Evolutionary conservation across 2,113 vertebrate genomes (phyloP).

Genomic region (Mesocricetus auratus): DNA sequence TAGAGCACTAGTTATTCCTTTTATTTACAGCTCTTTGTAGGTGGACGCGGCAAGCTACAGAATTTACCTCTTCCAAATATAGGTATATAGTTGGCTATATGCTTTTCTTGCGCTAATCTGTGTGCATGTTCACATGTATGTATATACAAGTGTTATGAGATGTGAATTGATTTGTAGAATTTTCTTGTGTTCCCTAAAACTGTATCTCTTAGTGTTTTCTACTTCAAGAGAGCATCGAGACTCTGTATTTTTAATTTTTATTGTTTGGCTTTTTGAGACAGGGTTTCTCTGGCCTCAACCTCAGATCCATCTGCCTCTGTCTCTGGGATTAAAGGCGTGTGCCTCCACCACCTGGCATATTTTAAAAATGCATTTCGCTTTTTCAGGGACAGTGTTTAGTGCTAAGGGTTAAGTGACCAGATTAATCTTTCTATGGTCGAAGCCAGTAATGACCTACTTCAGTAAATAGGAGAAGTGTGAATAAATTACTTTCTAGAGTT

Average conservation of each 20-base stretch:
- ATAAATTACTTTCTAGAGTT: constrained; percentile 50
- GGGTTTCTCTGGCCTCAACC: neutral
- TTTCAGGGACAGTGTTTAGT: constrained; percentile 32
- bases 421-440: constrained; percentile 52
- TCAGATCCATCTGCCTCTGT: neutral
- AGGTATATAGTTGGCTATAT: neutral
- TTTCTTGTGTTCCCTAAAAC: constrained; percentile 15
- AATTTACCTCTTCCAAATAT: neutral
- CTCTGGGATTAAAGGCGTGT: neutral
- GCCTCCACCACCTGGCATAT: neutral
- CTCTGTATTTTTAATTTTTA: neutral
- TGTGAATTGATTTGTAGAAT: constrained; percentile 7
- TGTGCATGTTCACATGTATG: neutral
- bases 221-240: constrained; percentile 11
- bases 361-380: constrained; percentile 60
- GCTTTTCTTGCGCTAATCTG: neutral
- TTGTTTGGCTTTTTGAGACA: neutral
- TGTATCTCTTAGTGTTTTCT: neutral
- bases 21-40: neutral
- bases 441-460: constrained; percentile 1
- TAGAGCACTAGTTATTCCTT: neutral
- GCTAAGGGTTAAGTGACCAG: constrained; percentile 19
- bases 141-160: neutral
- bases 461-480: constrained; percentile 16
- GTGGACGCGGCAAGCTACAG: neutral